A percentile compares a stretch with the other conserved stretches of the same genome.
These are phyloP conservation scores for Linnaemya tessellans DNA, from an alignment of 2,888 invertebrate genomes.

Conservation along the genomic window DNA sequence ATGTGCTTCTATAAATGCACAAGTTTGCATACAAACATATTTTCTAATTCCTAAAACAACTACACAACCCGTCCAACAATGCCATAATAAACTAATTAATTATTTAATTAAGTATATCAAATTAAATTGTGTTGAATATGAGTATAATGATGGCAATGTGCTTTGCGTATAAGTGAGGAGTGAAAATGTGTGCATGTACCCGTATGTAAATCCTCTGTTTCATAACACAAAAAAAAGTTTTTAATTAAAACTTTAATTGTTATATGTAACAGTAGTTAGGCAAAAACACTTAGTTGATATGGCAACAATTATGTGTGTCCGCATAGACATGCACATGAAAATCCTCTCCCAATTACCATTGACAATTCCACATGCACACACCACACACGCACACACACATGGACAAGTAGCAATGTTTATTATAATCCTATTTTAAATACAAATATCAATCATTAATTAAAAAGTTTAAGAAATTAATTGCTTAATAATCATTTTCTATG, in stretches of 20 bases:
- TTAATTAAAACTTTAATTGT: slow-evolving; percentile 59
- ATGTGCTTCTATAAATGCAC: not conserved
- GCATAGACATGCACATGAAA: not conserved
- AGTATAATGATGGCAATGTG: not conserved
- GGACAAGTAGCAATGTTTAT: not conserved
- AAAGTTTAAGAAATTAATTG: slow-evolving; percentile 27
- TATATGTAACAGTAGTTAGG: slow-evolving; percentile 28
- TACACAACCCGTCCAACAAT: not conserved
- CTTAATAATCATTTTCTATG: slow-evolving; percentile 17
- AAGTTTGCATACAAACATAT: not conserved
- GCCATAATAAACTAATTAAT: slow-evolving; percentile 45
- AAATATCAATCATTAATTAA: slow-evolving; percentile 54
- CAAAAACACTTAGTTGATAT: slow-evolving; percentile 16
- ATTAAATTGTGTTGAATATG: slow-evolving; percentile 30
- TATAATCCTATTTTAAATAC: slow-evolving; percentile 18
- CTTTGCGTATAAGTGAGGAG: not conserved
- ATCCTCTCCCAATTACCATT: not conserved
- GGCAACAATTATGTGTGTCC: slow-evolving; percentile 1
- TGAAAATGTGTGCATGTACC: not conserved
- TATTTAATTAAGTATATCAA: slow-evolving; percentile 48
- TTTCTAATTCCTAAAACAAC: not conserved
- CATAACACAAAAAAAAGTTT: slow-evolving; percentile 37
- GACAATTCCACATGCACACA: not conserved
- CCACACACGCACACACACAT: not conserved
- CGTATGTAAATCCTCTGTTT: not conserved